Evolutionary conservation across 2,797 vertebrate species (phyloP).

Genomic region (Tokudaia muenninki): DNA sequence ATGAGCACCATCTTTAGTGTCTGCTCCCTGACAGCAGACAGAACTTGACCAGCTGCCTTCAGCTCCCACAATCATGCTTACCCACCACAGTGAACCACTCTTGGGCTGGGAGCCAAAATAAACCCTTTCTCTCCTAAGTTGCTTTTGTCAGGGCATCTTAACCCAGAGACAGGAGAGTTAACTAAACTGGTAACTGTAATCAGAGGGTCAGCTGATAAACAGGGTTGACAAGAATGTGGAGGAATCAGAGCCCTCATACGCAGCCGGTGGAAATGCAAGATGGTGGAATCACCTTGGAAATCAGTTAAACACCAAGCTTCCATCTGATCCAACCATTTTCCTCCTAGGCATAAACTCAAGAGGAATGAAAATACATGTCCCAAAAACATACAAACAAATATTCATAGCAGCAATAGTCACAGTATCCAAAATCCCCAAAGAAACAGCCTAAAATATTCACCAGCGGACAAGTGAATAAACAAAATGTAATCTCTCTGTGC

Average conservation of each 20-base stretch:
- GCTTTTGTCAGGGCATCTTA: not conserved
- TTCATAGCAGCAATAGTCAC: not conserved
- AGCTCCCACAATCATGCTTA: not conserved
- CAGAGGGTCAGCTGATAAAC: constrained; percentile 25
- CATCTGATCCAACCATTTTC: not conserved
- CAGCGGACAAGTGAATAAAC: not conserved
- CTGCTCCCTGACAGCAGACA: not conserved
- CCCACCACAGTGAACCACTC: too few relatives aligned
- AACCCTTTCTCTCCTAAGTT: too few relatives aligned
- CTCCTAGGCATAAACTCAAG: not conserved
- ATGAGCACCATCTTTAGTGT: rapidly evolving
- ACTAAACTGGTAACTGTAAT: not conserved
- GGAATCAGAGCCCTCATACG: not conserved
- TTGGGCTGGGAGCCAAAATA: not conserved
- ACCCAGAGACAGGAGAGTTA: not conserved
- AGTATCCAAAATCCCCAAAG: not conserved
- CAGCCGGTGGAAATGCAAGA: not conserved
- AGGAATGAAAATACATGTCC: not conserved
- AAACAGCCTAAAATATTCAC: not conserved
- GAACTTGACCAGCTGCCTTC: rapidly evolving
- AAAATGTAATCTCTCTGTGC: not conserved
- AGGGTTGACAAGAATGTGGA: not conserved
- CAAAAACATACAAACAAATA: not conserved
- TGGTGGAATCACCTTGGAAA: constrained; percentile 18
- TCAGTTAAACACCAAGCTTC: constrained; percentile 41